A percentile compares a stretch with the other conserved stretches of the same genome.
phyloP scores from a whole-genome alignment of 2,888 invertebrate species.

The Acanthosoma haemorrhoidale region DNA sequence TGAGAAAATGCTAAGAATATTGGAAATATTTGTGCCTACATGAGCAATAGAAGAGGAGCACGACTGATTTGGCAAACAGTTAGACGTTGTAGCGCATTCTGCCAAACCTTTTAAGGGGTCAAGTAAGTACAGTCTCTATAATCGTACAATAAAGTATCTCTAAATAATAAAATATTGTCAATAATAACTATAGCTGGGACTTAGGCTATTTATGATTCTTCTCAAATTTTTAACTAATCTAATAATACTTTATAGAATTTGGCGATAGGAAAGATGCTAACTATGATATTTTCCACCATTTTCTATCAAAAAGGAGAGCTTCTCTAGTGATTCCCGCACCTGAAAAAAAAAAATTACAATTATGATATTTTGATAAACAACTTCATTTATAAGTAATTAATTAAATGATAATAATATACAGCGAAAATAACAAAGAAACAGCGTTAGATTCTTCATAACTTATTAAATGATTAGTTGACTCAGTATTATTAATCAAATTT shows the following conservation, averaged over 20 bases:
- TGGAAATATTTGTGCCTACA: constrained; percentile 19
- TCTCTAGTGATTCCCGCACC: constrained; percentile 76
- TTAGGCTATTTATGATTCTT: constrained; percentile 16
- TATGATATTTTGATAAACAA: no score
- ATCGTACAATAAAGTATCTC: not conserved
- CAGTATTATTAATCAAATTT: no score
- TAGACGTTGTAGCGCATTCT: not conserved
- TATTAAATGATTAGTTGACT: no score
- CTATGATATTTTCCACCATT: constrained; percentile 34
- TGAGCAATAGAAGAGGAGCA: constrained; percentile 22
- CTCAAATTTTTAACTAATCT: constrained; percentile 10
- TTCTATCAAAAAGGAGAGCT: constrained; percentile 60
- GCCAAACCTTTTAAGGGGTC: not conserved
- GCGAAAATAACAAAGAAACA: no score
- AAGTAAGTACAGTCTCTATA: constrained; percentile 31
- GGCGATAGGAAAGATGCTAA: constrained; percentile 29
- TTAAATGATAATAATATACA: no score
- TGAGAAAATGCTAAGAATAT: not conserved
- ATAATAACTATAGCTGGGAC: constrained; percentile 25
- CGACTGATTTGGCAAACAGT: not conserved
- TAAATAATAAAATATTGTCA: constrained; percentile 23
- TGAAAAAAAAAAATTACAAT: constrained; percentile 47
- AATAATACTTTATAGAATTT: constrained; percentile 22
- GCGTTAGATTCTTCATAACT: no score
- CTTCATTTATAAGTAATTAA: no score